Base-by-base conservation (phyloP, 2,113 vertebrate species). In the Stictonetta naevosa region DNA sequence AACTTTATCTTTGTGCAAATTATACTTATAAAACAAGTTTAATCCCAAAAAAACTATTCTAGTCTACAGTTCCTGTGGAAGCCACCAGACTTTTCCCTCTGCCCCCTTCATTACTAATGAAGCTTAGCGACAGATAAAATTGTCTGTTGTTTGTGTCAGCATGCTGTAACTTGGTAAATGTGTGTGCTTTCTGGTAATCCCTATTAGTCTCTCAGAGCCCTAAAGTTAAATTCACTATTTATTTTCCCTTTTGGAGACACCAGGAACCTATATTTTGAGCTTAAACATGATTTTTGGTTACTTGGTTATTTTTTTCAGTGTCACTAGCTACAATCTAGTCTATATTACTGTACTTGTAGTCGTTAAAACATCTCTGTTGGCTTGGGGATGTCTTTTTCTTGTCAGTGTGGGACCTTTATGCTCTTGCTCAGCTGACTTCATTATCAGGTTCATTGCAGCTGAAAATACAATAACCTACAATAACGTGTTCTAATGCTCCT, bases 351-450 rank as follows among this genome's bases (percentile, higher is more conserved):
- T 93, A 85, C 58, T 92, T 89, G 86, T 67, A 62, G 88, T 86
- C 85, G 80, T 94, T 93, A 92, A 94, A 89, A 77, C 74, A 91
- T 69, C 62, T 90, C 42, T 85, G 46, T 60, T 91, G 26, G 87
- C 33, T 93, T 91, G 21, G 60, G 94, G 81, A 95, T 83, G 82
- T 85, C 75, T 96, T 96, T 96, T 97, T 67, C 90, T 89, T 93
- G 89, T 90, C 94, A 93, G 93, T 96, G 87, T 96, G 92, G 75
- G 90, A 97, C 78, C 85, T 97, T 97, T 97, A 96, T 97, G 75
- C 91, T 95, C 77, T 83, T 86, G 44, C 66, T 94, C 87, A 75
- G 93, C 95, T 94, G 86, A 95, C 91, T 95, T 97, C 96, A 93
- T 97, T 97, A 97, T 88, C 93, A 94, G 62, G 78, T 95, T 96